Conservation (phyloP, 2,113 vertebrate genomes). For the Phaethon lepturus region DNA sequence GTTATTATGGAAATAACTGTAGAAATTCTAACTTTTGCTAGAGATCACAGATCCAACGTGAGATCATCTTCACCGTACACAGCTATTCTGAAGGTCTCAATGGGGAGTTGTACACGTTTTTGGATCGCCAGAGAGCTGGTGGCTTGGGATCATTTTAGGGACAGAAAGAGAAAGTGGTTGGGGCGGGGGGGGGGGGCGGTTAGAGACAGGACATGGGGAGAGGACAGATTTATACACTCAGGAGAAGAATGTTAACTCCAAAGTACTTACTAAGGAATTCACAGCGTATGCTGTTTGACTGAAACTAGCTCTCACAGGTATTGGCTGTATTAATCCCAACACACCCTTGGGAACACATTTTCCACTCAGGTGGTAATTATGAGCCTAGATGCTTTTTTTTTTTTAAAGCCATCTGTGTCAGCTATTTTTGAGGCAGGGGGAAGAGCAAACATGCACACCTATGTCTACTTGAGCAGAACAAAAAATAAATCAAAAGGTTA, state of each 20-base stretch:
- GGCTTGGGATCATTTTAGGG: neutral
- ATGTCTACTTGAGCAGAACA: neutral
- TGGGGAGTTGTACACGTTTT: neutral
- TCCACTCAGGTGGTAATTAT: neutral
- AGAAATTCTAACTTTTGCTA: neutral
- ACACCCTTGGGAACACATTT: neutral
- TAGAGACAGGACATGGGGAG: neutral
- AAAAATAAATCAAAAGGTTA: neutral
- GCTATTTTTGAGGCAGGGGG: neutral
- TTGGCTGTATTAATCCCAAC: neutral
- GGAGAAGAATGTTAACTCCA: neutral
- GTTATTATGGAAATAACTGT: neutral
- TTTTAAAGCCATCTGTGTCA: neutral
- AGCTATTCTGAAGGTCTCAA: neutral
- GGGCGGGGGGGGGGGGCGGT: rapidly evolving
- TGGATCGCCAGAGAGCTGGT: neutral
- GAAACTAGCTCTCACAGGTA: neutral
- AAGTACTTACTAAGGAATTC: neutral
- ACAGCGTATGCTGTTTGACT: neutral
- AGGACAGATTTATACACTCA: neutral
- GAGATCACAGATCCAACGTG: neutral
- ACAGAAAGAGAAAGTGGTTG: neutral
- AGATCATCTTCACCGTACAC: neutral
- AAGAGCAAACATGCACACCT: neutral
- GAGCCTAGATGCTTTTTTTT: neutral